These are phyloP conservation scores for Prionailurus viverrinus DNA, from an alignment of 2,113 vertebrate species.

Conservation along the genomic window DNA sequence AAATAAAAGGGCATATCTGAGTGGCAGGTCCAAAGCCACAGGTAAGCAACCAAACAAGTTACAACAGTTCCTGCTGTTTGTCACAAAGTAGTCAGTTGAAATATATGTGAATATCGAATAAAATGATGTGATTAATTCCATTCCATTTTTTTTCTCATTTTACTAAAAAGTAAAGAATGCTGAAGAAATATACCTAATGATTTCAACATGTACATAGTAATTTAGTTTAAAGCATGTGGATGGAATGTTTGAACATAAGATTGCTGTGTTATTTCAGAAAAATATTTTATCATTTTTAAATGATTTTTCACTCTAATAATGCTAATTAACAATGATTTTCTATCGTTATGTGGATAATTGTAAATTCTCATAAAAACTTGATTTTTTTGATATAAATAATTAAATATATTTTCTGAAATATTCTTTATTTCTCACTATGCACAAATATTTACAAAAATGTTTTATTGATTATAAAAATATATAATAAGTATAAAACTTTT, in stretches of 20 bases:
- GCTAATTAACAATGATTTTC: neutral
- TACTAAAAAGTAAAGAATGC: neutral
- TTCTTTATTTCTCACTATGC: neutral
- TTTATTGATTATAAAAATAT: neutral
- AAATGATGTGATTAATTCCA: neutral
- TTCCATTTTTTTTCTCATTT: neutral
- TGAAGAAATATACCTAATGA: neutral
- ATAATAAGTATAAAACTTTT: neutral
- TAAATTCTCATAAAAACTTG: neutral
- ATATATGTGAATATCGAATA: neutral
- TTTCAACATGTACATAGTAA: neutral
- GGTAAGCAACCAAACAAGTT: neutral
- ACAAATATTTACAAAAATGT: neutral
- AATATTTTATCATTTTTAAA: neutral
- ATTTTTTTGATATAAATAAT: neutral
- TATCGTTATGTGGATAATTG: neutral
- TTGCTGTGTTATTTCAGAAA: neutral
- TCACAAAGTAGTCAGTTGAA: neutral
- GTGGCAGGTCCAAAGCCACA: neutral
- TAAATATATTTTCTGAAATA: neutral
- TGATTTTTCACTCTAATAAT: neutral
- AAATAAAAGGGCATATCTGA: neutral
- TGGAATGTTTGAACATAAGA: neutral
- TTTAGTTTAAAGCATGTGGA: neutral
- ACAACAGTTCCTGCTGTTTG: neutral